Conservation (phyloP, 2,888 invertebrate species). For the Mythimna pallens region DNA sequence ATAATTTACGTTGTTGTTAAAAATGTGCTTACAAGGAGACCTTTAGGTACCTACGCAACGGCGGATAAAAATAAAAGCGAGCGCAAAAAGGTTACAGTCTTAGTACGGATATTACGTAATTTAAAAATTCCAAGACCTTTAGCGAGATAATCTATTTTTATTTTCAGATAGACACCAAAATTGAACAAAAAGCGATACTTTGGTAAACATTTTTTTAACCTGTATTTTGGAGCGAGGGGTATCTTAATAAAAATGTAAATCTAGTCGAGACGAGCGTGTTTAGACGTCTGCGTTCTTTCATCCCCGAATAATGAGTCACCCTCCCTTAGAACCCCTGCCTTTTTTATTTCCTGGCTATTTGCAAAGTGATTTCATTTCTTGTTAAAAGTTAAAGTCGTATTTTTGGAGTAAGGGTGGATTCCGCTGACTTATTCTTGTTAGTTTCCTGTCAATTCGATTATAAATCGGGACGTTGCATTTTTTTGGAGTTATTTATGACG, state of each 20-base stretch:
- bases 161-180: conserved; percentile 41
- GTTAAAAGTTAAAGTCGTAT: conserved; percentile 61
- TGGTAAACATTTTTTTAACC: conserved; percentile 38
- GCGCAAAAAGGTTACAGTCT: conserved; percentile 23
- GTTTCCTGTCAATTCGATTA: conserved; percentile 37
- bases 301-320: conserved; percentile 62
- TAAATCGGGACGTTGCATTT: neutral
- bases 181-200: conserved; percentile 34
- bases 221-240: conserved; percentile 39
- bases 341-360: conserved; percentile 63
- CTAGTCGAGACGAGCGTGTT: conserved; percentile 50
- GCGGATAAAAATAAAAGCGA: conserved; percentile 20
- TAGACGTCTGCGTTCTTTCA: conserved; percentile 58
- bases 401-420: conserved; percentile 26
- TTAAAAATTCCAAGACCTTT: conserved; percentile 34
- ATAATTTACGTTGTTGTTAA: conserved; percentile 24
- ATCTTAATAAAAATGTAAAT: conserved; percentile 61
- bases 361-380: conserved; percentile 65
- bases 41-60: conserved; percentile 13
- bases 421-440: conserved; percentile 41
- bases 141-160: conserved; percentile 12
- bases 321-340: conserved; percentile 33
- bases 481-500: neutral
- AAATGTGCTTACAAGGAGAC: conserved; percentile 16
- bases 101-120: conserved; percentile 41